These are phyloP conservation scores for Sisyra terminalis DNA, from an alignment of 2,888 invertebrate species.

Conservation along the genomic window DNA sequence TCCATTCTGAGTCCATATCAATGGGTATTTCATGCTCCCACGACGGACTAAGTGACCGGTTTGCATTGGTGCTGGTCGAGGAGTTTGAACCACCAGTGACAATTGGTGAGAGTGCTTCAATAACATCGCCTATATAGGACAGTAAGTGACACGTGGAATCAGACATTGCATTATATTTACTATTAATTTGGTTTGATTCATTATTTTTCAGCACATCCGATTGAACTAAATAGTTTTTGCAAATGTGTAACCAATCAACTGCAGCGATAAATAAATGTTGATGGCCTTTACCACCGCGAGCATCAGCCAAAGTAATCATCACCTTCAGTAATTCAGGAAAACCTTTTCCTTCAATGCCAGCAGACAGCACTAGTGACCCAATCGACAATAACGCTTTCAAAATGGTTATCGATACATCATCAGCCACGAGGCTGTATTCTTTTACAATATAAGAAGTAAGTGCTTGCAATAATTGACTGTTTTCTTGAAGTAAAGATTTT, in stretches of 20 bases:
- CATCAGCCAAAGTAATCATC: constrained; percentile 73
- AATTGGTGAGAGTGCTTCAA: constrained; percentile 34
- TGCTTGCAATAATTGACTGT: constrained; percentile 50
- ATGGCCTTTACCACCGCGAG: constrained; percentile 68
- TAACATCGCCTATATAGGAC: constrained; percentile 68
- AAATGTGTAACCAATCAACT: constrained; percentile 64
- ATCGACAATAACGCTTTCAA: constrained; percentile 58
- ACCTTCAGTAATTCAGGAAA: constrained; percentile 62
- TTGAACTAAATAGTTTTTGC: constrained; percentile 36
- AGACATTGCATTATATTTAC: constrained; percentile 33
- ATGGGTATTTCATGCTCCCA: constrained; percentile 66
- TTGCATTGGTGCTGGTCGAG: not conserved
- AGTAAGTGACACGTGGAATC: constrained; percentile 73
- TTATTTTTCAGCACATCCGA: constrained; percentile 39
- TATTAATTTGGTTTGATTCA: constrained; percentile 27
- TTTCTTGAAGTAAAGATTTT: constrained; percentile 42
- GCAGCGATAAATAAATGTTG: constrained; percentile 61
- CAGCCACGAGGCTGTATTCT: constrained; percentile 39
- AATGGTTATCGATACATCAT: constrained; percentile 44
- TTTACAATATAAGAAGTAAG: constrained; percentile 58
- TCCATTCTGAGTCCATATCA: constrained; percentile 68
- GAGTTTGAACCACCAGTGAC: constrained; percentile 6
- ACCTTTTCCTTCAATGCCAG: constrained; percentile 48
- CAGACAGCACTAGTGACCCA: constrained; percentile 46
- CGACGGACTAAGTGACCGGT: constrained; percentile 44